phyloP scores from a whole-genome alignment of 2,888 invertebrate species.

The Cartodere bifasciata region DNA sequence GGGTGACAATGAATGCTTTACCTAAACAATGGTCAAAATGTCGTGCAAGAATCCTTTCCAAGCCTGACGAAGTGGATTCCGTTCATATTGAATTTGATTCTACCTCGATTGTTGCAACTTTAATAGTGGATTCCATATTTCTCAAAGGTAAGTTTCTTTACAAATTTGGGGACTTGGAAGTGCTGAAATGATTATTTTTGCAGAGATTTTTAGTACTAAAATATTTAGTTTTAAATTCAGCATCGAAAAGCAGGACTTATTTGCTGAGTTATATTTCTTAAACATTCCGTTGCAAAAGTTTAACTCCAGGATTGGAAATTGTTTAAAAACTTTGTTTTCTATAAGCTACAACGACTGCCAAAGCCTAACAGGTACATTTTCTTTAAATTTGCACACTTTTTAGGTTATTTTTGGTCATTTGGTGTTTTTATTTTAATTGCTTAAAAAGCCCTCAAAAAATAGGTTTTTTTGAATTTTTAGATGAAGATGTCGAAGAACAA shows the following conservation, averaged over 20 bases:
- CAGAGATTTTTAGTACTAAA: constrained; percentile 24
- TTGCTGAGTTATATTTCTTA: constrained; percentile 22
- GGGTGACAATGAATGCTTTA: constrained; percentile 23
- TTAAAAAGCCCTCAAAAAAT: no score
- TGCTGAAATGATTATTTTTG: no score
- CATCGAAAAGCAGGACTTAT: constrained; percentile 18
- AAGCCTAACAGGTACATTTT: neutral
- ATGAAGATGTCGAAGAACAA: constrained; percentile 10
- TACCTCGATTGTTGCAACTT: constrained; percentile 17
- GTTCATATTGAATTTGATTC: constrained; percentile 20
- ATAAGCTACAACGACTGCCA: constrained; percentile 20
- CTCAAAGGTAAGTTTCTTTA: constrained; percentile 24
- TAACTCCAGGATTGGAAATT: constrained; percentile 19
- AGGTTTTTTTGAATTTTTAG: constrained; percentile 5
- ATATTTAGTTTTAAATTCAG: constrained; percentile 23
- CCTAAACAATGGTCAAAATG: constrained; percentile 22
- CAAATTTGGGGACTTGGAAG: no score
- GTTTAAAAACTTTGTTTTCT: constrained; percentile 21
- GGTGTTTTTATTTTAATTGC: no score
- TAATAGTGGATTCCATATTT: constrained; percentile 18
- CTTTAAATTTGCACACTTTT: no score
- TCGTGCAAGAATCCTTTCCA: constrained; percentile 15
- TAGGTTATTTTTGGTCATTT: no score
- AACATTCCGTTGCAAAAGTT: constrained; percentile 24
- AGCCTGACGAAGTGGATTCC: constrained; percentile 11